Evolutionary conservation across 2,797 vertebrate species (phyloP).

Genomic region (Enteromius argenteus): DNA sequence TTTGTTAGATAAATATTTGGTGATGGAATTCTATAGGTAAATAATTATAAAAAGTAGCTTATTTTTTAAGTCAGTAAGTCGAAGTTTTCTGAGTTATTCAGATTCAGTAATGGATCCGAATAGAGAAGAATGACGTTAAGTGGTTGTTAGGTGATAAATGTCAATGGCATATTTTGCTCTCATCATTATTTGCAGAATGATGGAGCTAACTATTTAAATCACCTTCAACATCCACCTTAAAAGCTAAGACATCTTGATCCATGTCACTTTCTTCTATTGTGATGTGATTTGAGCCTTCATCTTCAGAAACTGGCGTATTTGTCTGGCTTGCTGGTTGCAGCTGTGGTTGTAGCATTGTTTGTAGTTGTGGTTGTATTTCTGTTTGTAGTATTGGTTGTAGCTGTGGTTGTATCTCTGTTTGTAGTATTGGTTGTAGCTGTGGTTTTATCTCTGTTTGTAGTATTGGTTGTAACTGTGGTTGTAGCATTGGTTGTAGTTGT

Average conservation of each 20-base stretch:
- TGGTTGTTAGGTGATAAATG: conserved; percentile 54
- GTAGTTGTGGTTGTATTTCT: background rate
- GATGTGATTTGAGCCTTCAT: conserved; percentile 73
- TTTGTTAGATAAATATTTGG: conserved; percentile 55
- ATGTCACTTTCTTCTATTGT: conserved; percentile 70
- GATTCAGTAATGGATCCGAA: conserved; percentile 50
- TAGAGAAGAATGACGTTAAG: conserved; percentile 52
- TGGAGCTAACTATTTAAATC: conserved; percentile 83
- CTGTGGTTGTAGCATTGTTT: conserved; percentile 56
- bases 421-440: background rate
- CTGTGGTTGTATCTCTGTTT: background rate
- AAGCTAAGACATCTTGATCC: conserved; percentile 76
- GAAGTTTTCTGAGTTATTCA: conserved; percentile 24
- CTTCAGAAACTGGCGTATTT: conserved; percentile 61
- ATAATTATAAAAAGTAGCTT: background rate
- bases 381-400: background rate
- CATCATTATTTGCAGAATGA: conserved; percentile 70
- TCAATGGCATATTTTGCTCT: conserved; percentile 60
- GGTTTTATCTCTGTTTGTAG: background rate
- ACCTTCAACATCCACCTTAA: conserved; percentile 87
- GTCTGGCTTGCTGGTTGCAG: conserved; percentile 62
- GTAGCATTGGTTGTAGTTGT: background rate
- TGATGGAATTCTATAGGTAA: conserved; percentile 30
- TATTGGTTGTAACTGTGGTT: background rate
- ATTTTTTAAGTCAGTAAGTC: background rate